phyloP scores from a whole-genome alignment of 2,797 vertebrate genomes.

The Pelobates cultripes region DNA sequence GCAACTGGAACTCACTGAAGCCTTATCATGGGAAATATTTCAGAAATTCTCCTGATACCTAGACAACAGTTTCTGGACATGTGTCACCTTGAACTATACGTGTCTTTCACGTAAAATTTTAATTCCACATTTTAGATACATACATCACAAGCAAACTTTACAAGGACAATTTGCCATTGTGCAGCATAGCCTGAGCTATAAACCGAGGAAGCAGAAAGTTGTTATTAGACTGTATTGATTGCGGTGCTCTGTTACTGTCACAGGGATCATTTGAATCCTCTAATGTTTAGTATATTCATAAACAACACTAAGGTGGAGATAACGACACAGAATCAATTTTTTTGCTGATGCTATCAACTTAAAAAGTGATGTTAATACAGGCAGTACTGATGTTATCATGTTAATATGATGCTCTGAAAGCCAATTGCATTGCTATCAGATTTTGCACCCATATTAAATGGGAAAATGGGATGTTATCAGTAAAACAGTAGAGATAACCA shows the following conservation, averaged over 20 bases:
- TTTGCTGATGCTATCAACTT: conserved; percentile 18
- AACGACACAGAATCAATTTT: conserved; percentile 31
- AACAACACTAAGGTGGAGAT: conserved; percentile 7
- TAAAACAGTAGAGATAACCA: no score
- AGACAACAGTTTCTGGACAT: no score
- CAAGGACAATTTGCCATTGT: neutral
- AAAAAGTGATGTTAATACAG: conserved; percentile 34
- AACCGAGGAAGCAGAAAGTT: neutral
- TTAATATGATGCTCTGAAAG: conserved; percentile 1
- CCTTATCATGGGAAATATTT: no score
- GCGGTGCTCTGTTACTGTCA: conserved; percentile 18
- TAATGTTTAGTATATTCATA: conserved; percentile 27
- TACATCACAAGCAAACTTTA: neutral
- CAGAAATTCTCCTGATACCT: no score
- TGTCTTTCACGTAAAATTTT: no score
- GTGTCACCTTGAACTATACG: no score
- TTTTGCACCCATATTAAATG: conserved; percentile 20
- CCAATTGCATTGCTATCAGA: conserved; percentile 31
- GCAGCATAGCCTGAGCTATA: neutral
- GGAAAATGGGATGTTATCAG: conserved; percentile 12
- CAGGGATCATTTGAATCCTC: conserved; percentile 6
- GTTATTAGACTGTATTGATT: conserved; percentile 31
- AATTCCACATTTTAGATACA: neutral
- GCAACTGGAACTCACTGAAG: no score
- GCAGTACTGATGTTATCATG: conserved; percentile 23